These are phyloP conservation scores for Julus scanicus DNA, from an alignment of 2,888 invertebrate species.

Conservation along the genomic window DNA sequence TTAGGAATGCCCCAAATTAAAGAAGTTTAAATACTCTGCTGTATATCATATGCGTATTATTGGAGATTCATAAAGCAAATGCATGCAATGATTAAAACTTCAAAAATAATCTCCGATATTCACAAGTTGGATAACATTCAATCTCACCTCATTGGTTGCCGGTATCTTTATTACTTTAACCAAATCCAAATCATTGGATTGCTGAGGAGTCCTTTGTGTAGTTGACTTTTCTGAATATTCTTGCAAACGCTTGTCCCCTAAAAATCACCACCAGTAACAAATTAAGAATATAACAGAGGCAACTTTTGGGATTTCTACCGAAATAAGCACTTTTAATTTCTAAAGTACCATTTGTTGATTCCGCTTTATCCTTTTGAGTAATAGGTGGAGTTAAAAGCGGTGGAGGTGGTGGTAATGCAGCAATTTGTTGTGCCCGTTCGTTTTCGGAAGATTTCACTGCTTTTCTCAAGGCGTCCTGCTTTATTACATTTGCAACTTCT, in stretches of 20 bases:
- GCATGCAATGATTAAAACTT: no score
- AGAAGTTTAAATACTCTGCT: no score
- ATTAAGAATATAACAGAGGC: background rate
- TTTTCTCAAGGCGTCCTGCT: background rate
- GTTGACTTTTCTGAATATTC: background rate
- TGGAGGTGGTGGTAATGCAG: conserved; percentile 37
- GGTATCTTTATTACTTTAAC: conserved; percentile 16
- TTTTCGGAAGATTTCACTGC: conserved; percentile 19
- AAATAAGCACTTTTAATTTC: background rate
- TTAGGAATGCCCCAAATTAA: no score
- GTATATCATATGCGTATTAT: no score
- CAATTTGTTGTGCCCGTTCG: background rate
- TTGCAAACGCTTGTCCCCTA: background rate
- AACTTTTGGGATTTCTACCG: background rate
- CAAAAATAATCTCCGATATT: no score
- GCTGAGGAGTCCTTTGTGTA: background rate
- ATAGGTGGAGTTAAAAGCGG: background rate
- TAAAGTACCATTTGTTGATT: background rate
- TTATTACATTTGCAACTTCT: background rate
- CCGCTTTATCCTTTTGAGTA: background rate
- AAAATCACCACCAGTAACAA: background rate
- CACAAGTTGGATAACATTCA: background rate
- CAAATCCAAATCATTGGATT: background rate
- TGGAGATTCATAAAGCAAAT: no score
- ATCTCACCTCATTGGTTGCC: background rate